Conservation (phyloP, 2,797 vertebrate species). For the Aythya fuligula region DNA sequence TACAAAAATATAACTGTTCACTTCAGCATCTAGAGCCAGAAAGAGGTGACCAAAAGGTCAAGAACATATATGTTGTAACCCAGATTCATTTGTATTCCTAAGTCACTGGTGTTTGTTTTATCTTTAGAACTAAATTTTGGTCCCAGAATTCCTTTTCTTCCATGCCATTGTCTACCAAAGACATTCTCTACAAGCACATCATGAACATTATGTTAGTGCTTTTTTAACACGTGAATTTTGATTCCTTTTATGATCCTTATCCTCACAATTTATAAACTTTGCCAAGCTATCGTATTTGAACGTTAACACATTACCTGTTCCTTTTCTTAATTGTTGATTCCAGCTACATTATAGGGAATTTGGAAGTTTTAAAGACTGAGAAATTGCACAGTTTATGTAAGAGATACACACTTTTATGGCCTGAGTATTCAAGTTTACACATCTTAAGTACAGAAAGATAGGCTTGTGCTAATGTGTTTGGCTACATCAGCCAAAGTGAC, state of each 20-base stretch:
- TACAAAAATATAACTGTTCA: not conserved
- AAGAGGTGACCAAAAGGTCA: not conserved
- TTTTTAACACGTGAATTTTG: not conserved
- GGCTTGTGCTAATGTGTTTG: not conserved
- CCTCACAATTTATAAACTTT: not conserved
- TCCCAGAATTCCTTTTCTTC: not conserved
- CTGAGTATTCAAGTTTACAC: not conserved
- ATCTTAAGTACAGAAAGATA: rapidly evolving
- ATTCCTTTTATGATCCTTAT: not conserved
- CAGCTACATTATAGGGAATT: not conserved
- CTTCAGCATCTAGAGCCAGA: not conserved
- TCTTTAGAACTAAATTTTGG: not conserved
- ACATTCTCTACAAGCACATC: not conserved
- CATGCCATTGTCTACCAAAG: not conserved
- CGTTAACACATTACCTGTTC: not conserved
- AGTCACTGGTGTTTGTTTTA: not conserved
- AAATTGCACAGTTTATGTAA: not conserved
- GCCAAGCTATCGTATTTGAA: not conserved
- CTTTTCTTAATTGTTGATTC: not conserved
- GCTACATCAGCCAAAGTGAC: not conserved
- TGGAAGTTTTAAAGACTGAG: not conserved
- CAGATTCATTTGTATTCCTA: not conserved
- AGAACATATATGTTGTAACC: not conserved
- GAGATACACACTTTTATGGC: not conserved
- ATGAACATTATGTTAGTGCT: not conserved